These are phyloP conservation scores for Chloroceryle inda DNA, from an alignment of 2,797 vertebrate genomes.

Conservation along the genomic window DNA sequence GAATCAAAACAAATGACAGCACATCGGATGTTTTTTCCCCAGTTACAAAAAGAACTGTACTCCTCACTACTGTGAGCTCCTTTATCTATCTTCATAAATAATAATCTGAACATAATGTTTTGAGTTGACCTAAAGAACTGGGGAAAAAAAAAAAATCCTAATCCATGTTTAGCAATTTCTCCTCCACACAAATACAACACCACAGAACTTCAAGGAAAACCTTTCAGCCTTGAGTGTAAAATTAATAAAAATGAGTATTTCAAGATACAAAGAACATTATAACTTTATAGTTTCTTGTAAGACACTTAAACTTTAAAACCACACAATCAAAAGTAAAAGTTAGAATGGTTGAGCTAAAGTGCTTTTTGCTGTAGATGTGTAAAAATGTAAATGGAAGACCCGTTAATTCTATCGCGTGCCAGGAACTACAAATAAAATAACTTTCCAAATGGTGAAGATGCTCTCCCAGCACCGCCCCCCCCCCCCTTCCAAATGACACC, in stretches of 20 bases:
- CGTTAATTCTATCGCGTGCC: not conserved
- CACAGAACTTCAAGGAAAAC: not conserved
- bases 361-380: not conserved
- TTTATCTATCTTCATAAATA: not conserved
- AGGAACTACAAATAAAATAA: not conserved
- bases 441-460: not conserved
- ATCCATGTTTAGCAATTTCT: not conserved
- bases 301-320: not conserved
- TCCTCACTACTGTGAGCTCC: not conserved
- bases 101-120: not conserved
- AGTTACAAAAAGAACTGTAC: not conserved
- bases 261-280: not conserved
- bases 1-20: not conserved
- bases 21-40: not conserved
- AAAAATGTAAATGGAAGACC: not conserved
- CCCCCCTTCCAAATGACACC: not conserved
- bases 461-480: not conserved
- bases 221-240: not conserved
- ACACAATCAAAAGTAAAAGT: not conserved
- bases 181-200: fast-evolving
- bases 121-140: not conserved
- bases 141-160: not conserved
- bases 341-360: not conserved
- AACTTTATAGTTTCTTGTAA: not conserved
- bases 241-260: not conserved